Percentiles rank a stretch among this genome's conserved stretches.
Evolutionary conservation across 2,888 invertebrate genomes (phyloP).

Genomic region (Pyrrhosoma nymphula): DNA sequence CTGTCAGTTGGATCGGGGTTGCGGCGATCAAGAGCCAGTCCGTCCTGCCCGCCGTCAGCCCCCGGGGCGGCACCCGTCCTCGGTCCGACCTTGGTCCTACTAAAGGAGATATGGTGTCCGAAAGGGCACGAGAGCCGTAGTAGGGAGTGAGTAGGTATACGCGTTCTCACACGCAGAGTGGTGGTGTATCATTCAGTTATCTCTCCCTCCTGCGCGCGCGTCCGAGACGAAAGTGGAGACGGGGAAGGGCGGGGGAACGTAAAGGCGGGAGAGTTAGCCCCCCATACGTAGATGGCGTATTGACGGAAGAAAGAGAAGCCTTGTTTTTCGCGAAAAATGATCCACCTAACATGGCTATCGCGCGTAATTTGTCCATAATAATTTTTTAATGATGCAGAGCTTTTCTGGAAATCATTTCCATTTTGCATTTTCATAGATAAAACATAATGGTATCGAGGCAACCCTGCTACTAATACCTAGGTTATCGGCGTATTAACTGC

Average conservation of each 20-base stretch:
- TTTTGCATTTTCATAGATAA: no score
- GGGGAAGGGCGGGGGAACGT: background rate
- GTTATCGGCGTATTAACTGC: no score
- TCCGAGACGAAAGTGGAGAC: background rate
- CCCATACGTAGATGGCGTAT: no score
- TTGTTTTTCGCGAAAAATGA: no score
- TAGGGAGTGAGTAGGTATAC: background rate
- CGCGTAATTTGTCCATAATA: no score
- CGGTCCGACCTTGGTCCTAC: constrained; percentile 63
- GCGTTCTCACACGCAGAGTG: background rate
- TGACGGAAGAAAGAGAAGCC: no score
- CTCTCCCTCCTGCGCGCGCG: background rate
- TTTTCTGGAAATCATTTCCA: no score
- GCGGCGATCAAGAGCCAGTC: constrained; percentile 6
- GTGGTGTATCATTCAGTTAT: background rate
- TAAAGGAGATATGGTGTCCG: constrained; percentile 5
- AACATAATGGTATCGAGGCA: no score
- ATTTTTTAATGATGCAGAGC: no score
- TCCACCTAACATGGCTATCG: no score
- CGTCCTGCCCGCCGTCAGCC: background rate
- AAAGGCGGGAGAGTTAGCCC: background rate
- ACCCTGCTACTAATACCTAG: no score
- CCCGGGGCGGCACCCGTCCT: constrained; percentile 39
- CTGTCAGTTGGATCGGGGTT: constrained; percentile 61
- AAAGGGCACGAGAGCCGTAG: constrained; percentile 1